phyloP scores from a whole-genome alignment of 2,888 invertebrate genomes.

The Halictus quadricinctus region DNA sequence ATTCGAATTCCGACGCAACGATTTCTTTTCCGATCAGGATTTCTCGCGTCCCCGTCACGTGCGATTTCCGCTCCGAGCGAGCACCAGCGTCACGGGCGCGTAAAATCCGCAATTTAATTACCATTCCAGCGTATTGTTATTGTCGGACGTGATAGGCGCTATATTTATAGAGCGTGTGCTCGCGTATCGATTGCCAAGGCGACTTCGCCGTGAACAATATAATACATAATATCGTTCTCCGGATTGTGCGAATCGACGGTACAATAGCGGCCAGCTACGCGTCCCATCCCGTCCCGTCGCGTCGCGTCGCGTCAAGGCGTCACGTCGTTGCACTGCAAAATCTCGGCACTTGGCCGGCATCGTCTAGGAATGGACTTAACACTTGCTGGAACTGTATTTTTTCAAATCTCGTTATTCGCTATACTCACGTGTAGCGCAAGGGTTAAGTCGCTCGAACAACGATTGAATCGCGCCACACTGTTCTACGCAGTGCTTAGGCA shows the following conservation, averaged over 20 bases:
- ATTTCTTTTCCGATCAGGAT: neutral
- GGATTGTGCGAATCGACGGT: constrained; percentile 28
- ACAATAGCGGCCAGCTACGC: constrained; percentile 16
- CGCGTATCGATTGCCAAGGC: constrained; percentile 33
- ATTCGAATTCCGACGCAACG: neutral
- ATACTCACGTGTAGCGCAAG: constrained; percentile 52
- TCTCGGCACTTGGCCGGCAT: constrained; percentile 77
- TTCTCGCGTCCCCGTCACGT: neutral
- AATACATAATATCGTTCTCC: constrained; percentile 2
- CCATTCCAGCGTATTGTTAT: neutral
- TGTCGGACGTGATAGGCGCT: neutral
- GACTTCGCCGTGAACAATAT: constrained; percentile 11
- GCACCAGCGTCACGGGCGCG: neutral
- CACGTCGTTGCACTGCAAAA: constrained; percentile 66
- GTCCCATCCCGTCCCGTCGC: neutral
- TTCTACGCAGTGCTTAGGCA: neutral
- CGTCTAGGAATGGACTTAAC: constrained; percentile 80
- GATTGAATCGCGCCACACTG: constrained; percentile 19
- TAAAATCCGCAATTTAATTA: neutral
- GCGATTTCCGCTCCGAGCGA: neutral
- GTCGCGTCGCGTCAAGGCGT: constrained; percentile 5
- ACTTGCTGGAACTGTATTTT: constrained; percentile 72
- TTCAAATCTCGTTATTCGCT: constrained; percentile 71
- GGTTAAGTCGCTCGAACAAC: constrained; percentile 59
- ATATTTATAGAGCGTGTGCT: constrained; percentile 3